A percentile compares a stretch with the other conserved stretches of the same genome.
phyloP scores from a whole-genome alignment of 2,113 vertebrate species.

The Scytalopus superciliaris region DNA sequence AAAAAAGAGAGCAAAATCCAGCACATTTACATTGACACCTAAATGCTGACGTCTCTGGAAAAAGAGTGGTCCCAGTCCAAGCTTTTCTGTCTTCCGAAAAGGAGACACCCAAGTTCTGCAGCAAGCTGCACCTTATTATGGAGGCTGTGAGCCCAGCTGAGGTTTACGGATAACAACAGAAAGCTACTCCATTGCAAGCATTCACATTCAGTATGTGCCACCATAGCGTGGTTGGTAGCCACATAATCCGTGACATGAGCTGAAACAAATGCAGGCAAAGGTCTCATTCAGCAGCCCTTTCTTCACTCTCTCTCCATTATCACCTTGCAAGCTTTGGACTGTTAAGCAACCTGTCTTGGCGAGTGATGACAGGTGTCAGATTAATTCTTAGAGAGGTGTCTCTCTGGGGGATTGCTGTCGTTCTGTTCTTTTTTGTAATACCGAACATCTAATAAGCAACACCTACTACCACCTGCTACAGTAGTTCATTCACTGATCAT shows the following conservation, averaged over 20 bases:
- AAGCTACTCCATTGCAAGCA: neutral
- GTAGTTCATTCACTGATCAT: constrained; percentile 46
- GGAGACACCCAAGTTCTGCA: neutral
- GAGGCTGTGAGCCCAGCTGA: neutral
- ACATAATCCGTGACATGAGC: neutral
- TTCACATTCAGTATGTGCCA: neutral
- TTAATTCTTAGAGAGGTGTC: constrained; percentile 24
- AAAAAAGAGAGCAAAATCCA: neutral
- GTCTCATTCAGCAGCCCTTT: neutral
- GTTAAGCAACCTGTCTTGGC: neutral
- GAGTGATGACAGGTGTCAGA: neutral
- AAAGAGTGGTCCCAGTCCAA: neutral
- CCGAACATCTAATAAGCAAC: constrained; percentile 59
- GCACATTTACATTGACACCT: neutral
- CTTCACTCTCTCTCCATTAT: neutral
- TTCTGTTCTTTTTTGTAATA: constrained; percentile 29
- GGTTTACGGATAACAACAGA: neutral
- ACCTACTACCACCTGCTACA: constrained; percentile 63
- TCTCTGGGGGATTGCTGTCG: neutral
- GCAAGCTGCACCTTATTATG: neutral
- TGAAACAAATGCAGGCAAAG: neutral
- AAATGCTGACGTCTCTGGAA: neutral
- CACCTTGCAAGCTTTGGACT: neutral
- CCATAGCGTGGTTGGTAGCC: rapidly evolving
- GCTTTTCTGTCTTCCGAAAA: neutral